phyloP scores from a whole-genome alignment of 2,113 vertebrate genomes.

The Spermophilus dauricus region DNA sequence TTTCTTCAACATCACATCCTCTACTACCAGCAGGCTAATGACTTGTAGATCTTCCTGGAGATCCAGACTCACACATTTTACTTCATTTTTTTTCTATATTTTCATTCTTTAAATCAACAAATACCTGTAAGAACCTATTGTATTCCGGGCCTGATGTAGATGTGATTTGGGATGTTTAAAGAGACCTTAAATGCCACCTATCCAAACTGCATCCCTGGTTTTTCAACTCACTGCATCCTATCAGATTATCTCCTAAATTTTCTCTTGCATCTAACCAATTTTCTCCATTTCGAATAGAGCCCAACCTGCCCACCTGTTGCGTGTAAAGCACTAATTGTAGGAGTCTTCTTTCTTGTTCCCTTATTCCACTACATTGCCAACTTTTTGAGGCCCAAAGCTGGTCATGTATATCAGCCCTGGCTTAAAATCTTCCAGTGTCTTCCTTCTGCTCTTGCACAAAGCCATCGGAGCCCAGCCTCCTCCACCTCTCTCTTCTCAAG shows the following conservation, averaged over 20 bases:
- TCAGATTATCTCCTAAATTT: neutral
- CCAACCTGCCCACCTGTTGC: neutral
- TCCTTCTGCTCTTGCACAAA: neutral
- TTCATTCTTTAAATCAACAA: slow-evolving; percentile 8
- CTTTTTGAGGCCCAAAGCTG: neutral
- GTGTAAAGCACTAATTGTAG: neutral
- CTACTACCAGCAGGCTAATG: neutral
- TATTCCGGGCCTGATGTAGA: neutral
- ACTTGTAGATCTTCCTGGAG: neutral
- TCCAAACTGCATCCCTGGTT: neutral
- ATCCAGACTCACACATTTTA: neutral
- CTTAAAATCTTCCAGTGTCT: neutral
- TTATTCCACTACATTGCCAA: neutral
- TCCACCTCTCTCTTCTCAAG: neutral
- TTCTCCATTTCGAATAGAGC: neutral
- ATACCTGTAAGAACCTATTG: neutral
- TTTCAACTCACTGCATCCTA: neutral
- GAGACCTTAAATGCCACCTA: neutral
- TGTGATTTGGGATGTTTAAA: neutral
- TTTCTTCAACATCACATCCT: neutral
- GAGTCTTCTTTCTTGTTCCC: neutral
- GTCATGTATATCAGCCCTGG: neutral
- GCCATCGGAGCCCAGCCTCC: neutral
- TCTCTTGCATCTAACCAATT: neutral
- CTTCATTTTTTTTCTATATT: neutral